phyloP scores from a whole-genome alignment of 2,113 vertebrate species.

The Thymallus thymallus region DNA sequence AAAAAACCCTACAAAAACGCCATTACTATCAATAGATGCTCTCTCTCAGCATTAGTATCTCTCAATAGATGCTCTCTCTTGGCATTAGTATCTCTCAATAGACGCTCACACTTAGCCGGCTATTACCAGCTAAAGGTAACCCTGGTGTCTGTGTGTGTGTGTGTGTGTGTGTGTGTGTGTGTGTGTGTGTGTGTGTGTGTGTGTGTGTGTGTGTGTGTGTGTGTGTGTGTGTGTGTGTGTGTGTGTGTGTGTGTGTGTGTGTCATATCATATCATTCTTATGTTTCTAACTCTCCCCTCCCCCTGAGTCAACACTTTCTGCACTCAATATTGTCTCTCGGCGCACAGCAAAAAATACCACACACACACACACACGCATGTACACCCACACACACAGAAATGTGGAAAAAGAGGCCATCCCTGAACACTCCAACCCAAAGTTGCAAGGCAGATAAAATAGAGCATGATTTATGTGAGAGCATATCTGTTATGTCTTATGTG shows the following conservation, averaged over 20 bases:
- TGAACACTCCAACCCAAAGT: slow-evolving; percentile 26
- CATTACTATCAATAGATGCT: too few species aligned
- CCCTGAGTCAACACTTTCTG: slow-evolving; percentile 62
- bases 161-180: slow-evolving; percentile 11
- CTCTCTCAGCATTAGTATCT: background rate
- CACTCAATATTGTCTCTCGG: slow-evolving; percentile 55
- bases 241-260: slow-evolving; percentile 14
- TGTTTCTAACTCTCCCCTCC: slow-evolving; percentile 62
- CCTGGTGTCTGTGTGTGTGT: slow-evolving; percentile 4
- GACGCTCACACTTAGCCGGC: slow-evolving; percentile 27
- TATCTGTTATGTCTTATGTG: background rate
- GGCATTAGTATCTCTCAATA: background rate
- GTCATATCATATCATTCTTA: slow-evolving; percentile 32
- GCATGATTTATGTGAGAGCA: background rate
- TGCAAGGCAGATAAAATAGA: slow-evolving; percentile 3
- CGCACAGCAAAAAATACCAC: slow-evolving; percentile 29
- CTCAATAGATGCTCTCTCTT: background rate
- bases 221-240: slow-evolving; percentile 6
- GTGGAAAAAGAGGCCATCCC: slow-evolving; percentile 29
- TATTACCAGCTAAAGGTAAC: slow-evolving; percentile 5
- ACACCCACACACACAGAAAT: background rate
- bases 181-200: slow-evolving; percentile 6
- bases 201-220: slow-evolving; percentile 11
- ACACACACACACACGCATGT: slow-evolving; percentile 23
- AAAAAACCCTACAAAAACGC: too few species aligned